Conservation (phyloP, 2,113 vertebrate species). For the Aramus guarauna region DNA sequence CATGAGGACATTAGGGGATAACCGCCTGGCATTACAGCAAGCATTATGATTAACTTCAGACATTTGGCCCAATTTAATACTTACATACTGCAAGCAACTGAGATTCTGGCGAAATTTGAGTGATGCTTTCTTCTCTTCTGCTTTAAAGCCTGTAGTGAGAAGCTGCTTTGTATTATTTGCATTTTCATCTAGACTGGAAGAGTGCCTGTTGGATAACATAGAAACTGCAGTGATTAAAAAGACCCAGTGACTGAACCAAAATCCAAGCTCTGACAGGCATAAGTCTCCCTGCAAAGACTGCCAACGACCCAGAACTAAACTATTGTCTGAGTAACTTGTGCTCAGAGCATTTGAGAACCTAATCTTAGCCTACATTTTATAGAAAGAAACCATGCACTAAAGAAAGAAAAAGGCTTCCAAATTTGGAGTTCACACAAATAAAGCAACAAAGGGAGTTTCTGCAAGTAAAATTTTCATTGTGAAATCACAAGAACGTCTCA, state of each 20-base stretch:
- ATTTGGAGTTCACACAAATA: not conserved
- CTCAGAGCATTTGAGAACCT: not conserved
- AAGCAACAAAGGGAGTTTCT: not conserved
- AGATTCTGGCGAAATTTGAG: not conserved
- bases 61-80: not conserved
- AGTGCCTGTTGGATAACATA: constrained; percentile 9
- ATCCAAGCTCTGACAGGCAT: constrained; percentile 15
- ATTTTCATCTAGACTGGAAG: constrained; percentile 49
- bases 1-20: not conserved
- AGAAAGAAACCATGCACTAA: not conserved
- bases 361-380: not conserved
- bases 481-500: not conserved
- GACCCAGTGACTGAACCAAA: constrained; percentile 16
- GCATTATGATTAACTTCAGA: constrained; percentile 4
- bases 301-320: constrained; percentile 21
- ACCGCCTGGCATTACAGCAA: not conserved
- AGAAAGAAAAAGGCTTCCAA: not conserved
- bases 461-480: not conserved
- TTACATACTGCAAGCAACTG: not conserved
- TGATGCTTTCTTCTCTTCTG: not conserved
- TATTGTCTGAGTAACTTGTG: constrained; percentile 17
- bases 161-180: constrained; percentile 39
- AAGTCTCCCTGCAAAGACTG: constrained; percentile 45
- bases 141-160: constrained; percentile 2
- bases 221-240: constrained; percentile 36